These are phyloP conservation scores for Gymnocephalus cernua DNA, from an alignment of 2,113 vertebrate species.

Conservation along the genomic window DNA sequence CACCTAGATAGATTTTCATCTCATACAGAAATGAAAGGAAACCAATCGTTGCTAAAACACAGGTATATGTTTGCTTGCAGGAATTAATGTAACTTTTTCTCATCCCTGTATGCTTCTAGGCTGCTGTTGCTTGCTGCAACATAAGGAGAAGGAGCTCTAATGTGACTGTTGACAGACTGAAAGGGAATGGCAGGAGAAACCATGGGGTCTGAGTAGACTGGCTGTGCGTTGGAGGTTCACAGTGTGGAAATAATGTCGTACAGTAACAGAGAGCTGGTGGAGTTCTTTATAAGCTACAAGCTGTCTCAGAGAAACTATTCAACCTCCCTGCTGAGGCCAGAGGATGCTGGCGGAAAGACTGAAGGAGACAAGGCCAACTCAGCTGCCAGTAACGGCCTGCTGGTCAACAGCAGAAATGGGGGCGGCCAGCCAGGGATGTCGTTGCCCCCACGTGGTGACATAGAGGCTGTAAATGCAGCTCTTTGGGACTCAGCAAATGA, in stretches of 20 bases:
- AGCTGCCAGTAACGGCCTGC: slow-evolving; percentile 30
- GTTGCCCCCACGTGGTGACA: fast-evolving
- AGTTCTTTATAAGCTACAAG: slow-evolving; percentile 93
- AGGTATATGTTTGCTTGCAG: not conserved
- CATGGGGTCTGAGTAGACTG: slow-evolving; percentile 44
- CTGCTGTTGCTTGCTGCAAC: slow-evolving; percentile 1
- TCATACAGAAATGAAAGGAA: not conserved
- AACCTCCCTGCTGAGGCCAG: slow-evolving; percentile 84
- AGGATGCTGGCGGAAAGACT: slow-evolving; percentile 69
- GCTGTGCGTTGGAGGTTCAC: slow-evolving; percentile 33
- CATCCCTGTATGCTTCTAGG: slow-evolving; percentile 17
- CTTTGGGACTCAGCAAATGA: slow-evolving; percentile 91
- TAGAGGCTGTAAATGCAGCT: slow-evolving; percentile 87
- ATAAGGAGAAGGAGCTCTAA: not conserved
- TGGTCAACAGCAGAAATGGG: not conserved
- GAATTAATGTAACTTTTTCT: not conserved
- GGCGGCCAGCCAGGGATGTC: not conserved
- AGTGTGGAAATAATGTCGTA: slow-evolving; percentile 59
- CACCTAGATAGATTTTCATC: not conserved
- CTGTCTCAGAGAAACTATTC: slow-evolving; percentile 91
- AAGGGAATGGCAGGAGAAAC: slow-evolving; percentile 39
- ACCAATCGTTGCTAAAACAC: not conserved
- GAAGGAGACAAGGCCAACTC: slow-evolving; percentile 55
- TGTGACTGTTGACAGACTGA: slow-evolving; percentile 26
- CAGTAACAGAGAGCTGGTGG: slow-evolving; percentile 91